Base-by-base conservation (phyloP, 2,113 vertebrate genomes). In the Corythaixoides concolor region DNA sequence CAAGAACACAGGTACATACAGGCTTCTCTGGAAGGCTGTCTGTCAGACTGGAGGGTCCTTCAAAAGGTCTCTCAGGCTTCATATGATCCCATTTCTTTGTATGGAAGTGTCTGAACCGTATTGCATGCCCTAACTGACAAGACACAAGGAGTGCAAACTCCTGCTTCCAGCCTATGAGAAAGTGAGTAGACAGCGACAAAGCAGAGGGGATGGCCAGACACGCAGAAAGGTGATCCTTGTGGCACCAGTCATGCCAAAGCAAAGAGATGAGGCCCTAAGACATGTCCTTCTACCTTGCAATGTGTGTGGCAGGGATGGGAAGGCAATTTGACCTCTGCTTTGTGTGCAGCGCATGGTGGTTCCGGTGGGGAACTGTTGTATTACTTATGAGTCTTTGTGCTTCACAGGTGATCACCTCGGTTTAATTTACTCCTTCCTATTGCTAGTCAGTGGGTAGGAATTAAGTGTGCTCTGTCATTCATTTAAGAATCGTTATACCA, bases 321-420 rank as follows among this genome's bases (percentile, higher is more conserved):
- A 82, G 28, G 39, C 73, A 89, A 17, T 1, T 18, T 21, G 32
- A 59, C 27, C 32, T 72, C 22, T 50, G 28, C 24, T 50, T 63
- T 4, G 1, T 2, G 10, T 11, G 8, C 4, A 63, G 41, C 0
- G 2, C 0, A 1, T 4, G 1, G 32, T 33, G 9, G 15, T 58
- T 72, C 27, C 0, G 49, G 1, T 2, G 5, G 32, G n/a, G 12
- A 89, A 68, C 24, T 64, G 37, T 2, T 64, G 49, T 6, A 16
- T 60, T 30, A 59, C 23, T 8, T 10, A 27, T 0, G 0, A 59
- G 32, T 13, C 55, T 79, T 37, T 84, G 43, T 0, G 0, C 27
- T 68, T 64, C 41, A 59, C 39, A 68, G 53, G 12, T 45, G 53
- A 89, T 6, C 2, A 26, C 24, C 32, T 49, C 53, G 33, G 68